Evolutionary conservation across 2,888 invertebrate genomes (phyloP).

Genomic region (Drosophila aldrichi): DNA sequence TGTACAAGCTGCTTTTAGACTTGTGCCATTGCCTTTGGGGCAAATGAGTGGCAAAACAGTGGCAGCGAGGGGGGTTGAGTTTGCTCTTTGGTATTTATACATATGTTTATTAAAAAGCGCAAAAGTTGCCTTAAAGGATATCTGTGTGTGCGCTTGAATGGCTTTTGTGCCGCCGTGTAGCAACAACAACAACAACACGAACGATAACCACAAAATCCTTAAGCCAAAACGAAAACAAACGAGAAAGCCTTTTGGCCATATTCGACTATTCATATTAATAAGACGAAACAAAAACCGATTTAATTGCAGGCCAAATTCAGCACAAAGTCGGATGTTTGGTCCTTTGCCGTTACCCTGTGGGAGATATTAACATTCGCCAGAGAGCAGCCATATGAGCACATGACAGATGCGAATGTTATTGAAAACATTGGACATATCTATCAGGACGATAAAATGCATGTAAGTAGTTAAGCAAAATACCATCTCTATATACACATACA

Average conservation of each 20-base stretch:
- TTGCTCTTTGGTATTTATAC: slow-evolving; percentile 26
- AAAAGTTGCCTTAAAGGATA: slow-evolving; percentile 65
- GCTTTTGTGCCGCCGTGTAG: slow-evolving; percentile 41
- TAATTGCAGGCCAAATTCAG: slow-evolving; percentile 90
- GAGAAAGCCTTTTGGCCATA: slow-evolving; percentile 37
- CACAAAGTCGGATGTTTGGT: slow-evolving; percentile 94
- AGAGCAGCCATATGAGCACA: slow-evolving; percentile 92
- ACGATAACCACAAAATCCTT: slow-evolving; percentile 57
- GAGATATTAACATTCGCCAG: slow-evolving; percentile 93
- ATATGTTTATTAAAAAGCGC: slow-evolving; percentile 64
- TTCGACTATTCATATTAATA: slow-evolving; percentile 14
- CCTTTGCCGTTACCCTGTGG: slow-evolving; percentile 95
- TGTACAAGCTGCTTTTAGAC: slow-evolving; percentile 60
- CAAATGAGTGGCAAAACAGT: slow-evolving; percentile 46
- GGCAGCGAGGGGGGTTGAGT: slow-evolving; percentile 8
- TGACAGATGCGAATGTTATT: slow-evolving; percentile 92
- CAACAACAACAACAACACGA: slow-evolving; percentile 19
- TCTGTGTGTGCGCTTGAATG: slow-evolving; percentile 58
- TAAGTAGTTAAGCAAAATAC: slow-evolving; percentile 84
- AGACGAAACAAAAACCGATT: slow-evolving; percentile 14
- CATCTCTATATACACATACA: neutral
- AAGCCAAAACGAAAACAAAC: slow-evolving; percentile 52
- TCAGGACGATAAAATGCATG: slow-evolving; percentile 90
- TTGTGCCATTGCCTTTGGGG: slow-evolving; percentile 48
- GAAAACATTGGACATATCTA: slow-evolving; percentile 93